A percentile compares a stretch with the other conserved stretches of the same genome.
Evolutionary conservation across 2,888 invertebrate genomes (phyloP).

Genomic region (Bombylius major): DNA sequence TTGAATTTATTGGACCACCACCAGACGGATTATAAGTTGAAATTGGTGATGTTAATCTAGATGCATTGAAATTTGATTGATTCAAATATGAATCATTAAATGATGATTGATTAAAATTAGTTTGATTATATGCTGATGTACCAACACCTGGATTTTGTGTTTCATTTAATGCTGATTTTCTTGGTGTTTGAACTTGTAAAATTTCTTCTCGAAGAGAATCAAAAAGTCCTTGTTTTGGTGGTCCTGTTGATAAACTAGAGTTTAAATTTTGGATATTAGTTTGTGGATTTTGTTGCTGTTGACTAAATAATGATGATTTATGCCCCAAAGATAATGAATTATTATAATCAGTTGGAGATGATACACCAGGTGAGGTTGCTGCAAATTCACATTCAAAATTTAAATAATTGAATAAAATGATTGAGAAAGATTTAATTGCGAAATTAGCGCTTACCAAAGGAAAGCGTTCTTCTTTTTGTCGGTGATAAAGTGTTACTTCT

Average conservation of each 20-base stretch:
- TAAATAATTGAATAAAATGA: neutral
- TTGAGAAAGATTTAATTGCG: neutral
- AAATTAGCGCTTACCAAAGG: slow-evolving; percentile 40
- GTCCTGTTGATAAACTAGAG: slow-evolving; percentile 21
- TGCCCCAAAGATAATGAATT: slow-evolving; percentile 39
- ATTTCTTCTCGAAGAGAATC: slow-evolving; percentile 28
- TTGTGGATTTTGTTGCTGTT: slow-evolving; percentile 17
- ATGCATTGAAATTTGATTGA: slow-evolving; percentile 17
- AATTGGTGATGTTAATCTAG: slow-evolving; percentile 13
- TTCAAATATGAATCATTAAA: slow-evolving; percentile 21
- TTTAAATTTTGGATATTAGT: slow-evolving; percentile 22
- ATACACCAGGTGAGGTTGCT: slow-evolving; percentile 40
- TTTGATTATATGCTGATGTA: slow-evolving; percentile 11
- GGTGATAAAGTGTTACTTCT: slow-evolving; percentile 47
- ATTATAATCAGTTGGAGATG: slow-evolving; percentile 38
- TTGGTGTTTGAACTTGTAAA: slow-evolving; percentile 21
- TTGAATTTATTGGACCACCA: no score
- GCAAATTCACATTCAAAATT: slow-evolving; percentile 8
- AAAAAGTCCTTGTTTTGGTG: slow-evolving; percentile 30
- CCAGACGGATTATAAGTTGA: neutral
- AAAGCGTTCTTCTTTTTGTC: slow-evolving; percentile 39
- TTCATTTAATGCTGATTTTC: slow-evolving; percentile 8
- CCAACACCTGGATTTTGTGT: neutral
- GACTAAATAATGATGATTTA: slow-evolving; percentile 36
- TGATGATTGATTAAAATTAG: slow-evolving; percentile 12